Conservation (phyloP, 53 echinoderm and acorn worm genomes). For the Echinometra lucunter region DNA sequence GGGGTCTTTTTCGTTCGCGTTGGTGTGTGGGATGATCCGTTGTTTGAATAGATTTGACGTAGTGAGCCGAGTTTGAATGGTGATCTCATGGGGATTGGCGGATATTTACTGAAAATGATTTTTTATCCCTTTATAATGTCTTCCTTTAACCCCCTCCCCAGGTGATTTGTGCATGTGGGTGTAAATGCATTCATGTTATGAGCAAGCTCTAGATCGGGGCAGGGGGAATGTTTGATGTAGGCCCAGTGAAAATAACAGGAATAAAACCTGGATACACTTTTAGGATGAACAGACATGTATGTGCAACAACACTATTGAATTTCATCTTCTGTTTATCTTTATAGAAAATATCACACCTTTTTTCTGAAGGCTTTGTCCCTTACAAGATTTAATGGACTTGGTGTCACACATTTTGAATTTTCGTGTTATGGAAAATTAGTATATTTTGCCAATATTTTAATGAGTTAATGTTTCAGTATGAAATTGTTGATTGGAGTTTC, state of each 20-base stretch:
- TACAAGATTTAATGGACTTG: too few species aligned
- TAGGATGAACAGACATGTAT: too few species aligned
- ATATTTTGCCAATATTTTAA: too few species aligned
- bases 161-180: neutral
- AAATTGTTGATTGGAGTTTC: too few species aligned
- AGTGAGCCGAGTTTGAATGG: slow-evolving; percentile 8
- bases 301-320: neutral
- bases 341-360: neutral
- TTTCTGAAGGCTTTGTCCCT: too few species aligned
- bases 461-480: too few species aligned
- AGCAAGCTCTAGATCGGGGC: neutral
- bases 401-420: too few species aligned
- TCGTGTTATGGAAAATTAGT: too few species aligned
- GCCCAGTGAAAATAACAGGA: too few species aligned
- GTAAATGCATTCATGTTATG: neutral
- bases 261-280: too few species aligned
- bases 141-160: neutral
- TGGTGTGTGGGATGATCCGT: neutral
- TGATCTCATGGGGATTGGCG: neutral
- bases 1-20: neutral
- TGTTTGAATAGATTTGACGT: slow-evolving; percentile 22
- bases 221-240: neutral
- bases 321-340: neutral
- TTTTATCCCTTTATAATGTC: neutral
- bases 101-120: neutral